Conservation (phyloP, 2,113 vertebrate species). For the Euleptes europaea region DNA sequence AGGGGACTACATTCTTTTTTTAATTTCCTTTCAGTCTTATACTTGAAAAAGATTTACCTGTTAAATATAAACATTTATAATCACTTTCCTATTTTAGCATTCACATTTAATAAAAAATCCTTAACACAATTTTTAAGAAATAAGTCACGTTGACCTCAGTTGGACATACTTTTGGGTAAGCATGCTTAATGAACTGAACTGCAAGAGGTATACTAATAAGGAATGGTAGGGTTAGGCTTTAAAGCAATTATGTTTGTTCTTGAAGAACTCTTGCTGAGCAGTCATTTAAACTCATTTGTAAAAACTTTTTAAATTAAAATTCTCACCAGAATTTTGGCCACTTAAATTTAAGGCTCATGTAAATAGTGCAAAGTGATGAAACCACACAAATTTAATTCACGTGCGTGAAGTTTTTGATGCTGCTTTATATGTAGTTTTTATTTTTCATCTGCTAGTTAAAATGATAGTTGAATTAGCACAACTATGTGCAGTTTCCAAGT, state of each 20-base stretch:
- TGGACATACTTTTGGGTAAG: background rate
- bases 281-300: background rate
- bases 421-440: background rate
- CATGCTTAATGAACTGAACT: background rate
- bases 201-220: background rate
- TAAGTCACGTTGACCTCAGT: background rate
- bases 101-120: constrained; percentile 9
- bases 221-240: background rate
- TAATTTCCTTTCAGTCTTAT: background rate
- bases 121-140: background rate
- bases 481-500: background rate
- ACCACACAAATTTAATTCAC: background rate
- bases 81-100: background rate
- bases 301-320: background rate
- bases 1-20: constrained; percentile 7
- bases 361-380: too few species aligned
- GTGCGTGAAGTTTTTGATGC: background rate
- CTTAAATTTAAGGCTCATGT: too few species aligned
- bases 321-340: too few species aligned
- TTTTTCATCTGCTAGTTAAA: background rate
- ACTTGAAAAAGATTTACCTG: constrained; percentile 50
- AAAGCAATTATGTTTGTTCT: background rate
- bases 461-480: background rate
- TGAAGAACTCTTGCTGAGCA: background rate
- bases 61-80: constrained; percentile 44